Evolutionary conservation across 1,140 invertebrate species (phyloP), one percentile per base, ranked within the genome.

Genomic region (Apis dorsata): DNA sequence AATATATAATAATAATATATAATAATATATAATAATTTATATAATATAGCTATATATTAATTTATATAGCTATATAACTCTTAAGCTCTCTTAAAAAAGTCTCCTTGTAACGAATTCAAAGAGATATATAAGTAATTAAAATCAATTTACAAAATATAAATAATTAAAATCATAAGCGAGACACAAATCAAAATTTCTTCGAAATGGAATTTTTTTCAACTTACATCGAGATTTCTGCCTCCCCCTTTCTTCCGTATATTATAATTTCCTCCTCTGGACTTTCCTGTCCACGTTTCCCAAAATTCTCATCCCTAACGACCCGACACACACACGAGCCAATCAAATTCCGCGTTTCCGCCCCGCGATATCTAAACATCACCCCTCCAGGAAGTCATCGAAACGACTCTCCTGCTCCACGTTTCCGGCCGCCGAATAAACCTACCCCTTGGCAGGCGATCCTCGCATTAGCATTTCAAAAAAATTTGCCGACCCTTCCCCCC

Each of bases 391-490:
- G 72, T 74, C 9, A 59, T 5, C 21, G 65, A n/a, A 69, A 69
- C 24, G 55, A 10, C 8, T 59, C 13, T 77, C 11, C 57, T 49
- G 57, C 57, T 65, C 11, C 59, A 3, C 21, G 51, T 57, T 34
- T 74, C 79, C 79, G 79, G 60, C 1, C 34, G 66, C 21, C 55
- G 55, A 28, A 68, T 69, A 81, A 81, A 24, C 21, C 59, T 12
- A 44, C 34, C 34, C 24, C 19, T 44, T 28, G 21, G 49, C 66
- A 51, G 55, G 73, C 74, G 80, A 81, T 69, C 73, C 51, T 66
- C 19, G 73, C 73, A 81, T 81, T 81, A 77, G 65, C 73, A 76
- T 81, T 68, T 28, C 73, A 44, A 76, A 81, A 34, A 81, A 76
- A 76, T 76, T 60, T 76, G 62, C 73, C 44, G 53, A 76, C 80